A percentile compares a stretch with the other conserved stretches of the same genome.
These are phyloP conservation scores for Yponomeuta cagnagella DNA, from an alignment of 2,888 invertebrate genomes.

Conservation along the genomic window DNA sequence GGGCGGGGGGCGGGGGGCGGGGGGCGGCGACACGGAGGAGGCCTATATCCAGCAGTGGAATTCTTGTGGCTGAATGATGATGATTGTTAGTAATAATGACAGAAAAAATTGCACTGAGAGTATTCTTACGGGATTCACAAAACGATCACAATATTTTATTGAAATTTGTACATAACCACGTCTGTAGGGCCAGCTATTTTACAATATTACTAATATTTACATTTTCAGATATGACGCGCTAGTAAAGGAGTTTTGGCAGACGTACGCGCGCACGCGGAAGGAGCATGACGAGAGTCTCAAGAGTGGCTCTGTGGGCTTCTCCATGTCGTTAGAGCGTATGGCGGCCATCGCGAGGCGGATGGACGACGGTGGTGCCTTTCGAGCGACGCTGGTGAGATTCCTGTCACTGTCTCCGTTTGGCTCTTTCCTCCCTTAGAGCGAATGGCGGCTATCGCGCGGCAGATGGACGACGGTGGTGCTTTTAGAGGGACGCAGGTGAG, in stretches of 20 bases:
- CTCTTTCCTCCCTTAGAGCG: slow-evolving; percentile 75
- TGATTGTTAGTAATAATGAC: no score
- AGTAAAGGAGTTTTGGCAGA: slow-evolving; percentile 81
- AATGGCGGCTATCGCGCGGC: slow-evolving; percentile 63
- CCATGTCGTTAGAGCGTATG: slow-evolving; percentile 88
- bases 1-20: no score
- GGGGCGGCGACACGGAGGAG: no score
- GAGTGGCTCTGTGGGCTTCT: slow-evolving; percentile 84
- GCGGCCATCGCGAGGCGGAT: slow-evolving; percentile 67
- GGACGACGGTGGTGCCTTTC: slow-evolving; percentile 74
- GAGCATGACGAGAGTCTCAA: slow-evolving; percentile 43
- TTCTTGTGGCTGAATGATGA: no score
- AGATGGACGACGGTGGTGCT: not conserved
- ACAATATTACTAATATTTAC: no score
- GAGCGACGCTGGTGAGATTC: not conserved
- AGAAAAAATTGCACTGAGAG: no score
- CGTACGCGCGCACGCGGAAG: slow-evolving; percentile 38
- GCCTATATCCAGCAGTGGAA: no score
- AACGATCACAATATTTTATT: no score
- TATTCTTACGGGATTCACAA: no score
- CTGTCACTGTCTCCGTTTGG: no score
- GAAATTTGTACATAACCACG: no score
- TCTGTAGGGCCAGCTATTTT: no score
- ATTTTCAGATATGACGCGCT: slow-evolving; percentile 82
- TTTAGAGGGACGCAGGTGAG: not conserved